Evolutionary conservation across 1,140 invertebrate species (phyloP).

Genomic region (Sitophilus oryzae): DNA sequence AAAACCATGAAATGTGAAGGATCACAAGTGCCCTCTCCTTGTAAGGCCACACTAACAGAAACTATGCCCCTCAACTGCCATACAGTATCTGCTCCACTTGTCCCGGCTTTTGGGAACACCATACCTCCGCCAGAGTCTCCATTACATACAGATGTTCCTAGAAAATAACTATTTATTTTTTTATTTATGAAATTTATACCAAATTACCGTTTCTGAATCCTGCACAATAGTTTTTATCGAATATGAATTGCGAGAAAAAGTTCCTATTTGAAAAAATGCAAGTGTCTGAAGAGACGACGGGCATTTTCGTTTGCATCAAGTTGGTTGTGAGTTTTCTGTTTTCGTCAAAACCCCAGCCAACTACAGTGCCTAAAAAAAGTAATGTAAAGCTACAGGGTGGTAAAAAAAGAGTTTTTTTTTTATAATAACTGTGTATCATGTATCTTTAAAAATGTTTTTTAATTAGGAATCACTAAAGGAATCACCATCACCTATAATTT

Average conservation of each 20-base stretch:
- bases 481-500: constrained; percentile 16
- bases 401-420: not conserved
- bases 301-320: constrained; percentile 41
- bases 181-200: no score
- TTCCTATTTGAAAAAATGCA: constrained; percentile 40
- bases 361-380: constrained; percentile 52
- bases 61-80: constrained; percentile 54
- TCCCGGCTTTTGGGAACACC: constrained; percentile 39
- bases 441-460: no score
- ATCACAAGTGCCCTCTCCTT: constrained; percentile 46
- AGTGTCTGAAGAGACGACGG: constrained; percentile 33
- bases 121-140: constrained; percentile 58
- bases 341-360: constrained; percentile 60
- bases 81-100: constrained; percentile 19
- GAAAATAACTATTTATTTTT: constrained; percentile 21
- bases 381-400: constrained; percentile 30
- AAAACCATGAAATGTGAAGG: constrained; percentile 50
- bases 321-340: constrained; percentile 48
- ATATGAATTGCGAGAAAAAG: constrained; percentile 50
- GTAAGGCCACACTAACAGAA: constrained; percentile 48
- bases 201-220: constrained; percentile 44
- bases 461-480: not conserved
- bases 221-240: constrained; percentile 57
- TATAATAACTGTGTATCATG: not conserved
- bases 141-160: constrained; percentile 53